Evolutionary conservation across 1,140 invertebrate genomes (phyloP), one percentile per base, ranked within the genome.

Genomic region (Drosophila carrolli): DNA sequence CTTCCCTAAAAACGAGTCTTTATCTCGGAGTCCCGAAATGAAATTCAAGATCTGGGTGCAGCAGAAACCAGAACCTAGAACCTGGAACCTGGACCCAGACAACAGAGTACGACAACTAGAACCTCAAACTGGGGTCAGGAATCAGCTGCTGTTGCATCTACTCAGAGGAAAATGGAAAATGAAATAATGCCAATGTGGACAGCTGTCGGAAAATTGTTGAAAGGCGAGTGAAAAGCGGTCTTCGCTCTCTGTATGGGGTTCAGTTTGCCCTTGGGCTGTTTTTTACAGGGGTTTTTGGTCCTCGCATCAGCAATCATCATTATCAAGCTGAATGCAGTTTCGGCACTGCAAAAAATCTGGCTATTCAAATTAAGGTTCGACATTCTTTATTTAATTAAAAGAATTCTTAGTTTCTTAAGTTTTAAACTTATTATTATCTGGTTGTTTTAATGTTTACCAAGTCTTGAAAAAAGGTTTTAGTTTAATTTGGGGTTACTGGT

Each of bases 131-230:
- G 43, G 83, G 82, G 82, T 86, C 82, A 86, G 83, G 83, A 86
- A 86, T 86, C 83, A 86, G 82, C 83, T 86, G 82, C 78, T 81
- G 77, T 44, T 78, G 75, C 74, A 71, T 72, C 29, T 9, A 48
- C 32, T 66, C 37, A 56, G 10, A 16, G 43, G 63, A 58, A 70
- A 70, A 70, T 47, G 66, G 35, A 63, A 75, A 63, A 63, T 19
- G 51, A 40, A 78, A 85, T 86, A 86, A 85, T 82, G 78, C 82
- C 78, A 73, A 88, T 78, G 83, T 88, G 83, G 83, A 88, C 83
- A 88, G 83, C 83, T 88, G 83, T 88, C 80, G 83, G 80, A 70
- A 89, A 88, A 88, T 88, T 88, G 80, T 71, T 83, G 84, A 88
- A 88, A 83, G 81, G 73, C 83, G 83, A 86, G 48, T 88, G 83